Percentiles rank a stretch among this genome's conserved stretches.
Conservation (phyloP, 1,140 invertebrate species). For the Spodoptera litura region DNA sequence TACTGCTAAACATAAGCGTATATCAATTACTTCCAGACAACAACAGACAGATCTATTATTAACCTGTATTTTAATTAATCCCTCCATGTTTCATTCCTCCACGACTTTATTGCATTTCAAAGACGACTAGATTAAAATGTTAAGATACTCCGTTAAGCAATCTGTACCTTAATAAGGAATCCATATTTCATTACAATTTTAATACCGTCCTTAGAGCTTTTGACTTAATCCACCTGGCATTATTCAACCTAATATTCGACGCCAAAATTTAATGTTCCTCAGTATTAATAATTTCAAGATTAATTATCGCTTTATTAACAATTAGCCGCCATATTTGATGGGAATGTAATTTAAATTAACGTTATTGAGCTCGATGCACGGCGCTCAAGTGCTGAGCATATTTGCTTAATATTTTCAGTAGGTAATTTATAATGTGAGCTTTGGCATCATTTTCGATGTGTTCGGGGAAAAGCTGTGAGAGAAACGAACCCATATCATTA, state of each 20-base stretch:
- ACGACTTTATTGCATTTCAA: too few relatives aligned
- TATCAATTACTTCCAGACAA: too few relatives aligned
- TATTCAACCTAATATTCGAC: constrained; percentile 41
- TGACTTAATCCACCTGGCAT: constrained; percentile 32
- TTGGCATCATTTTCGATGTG: constrained; percentile 4
- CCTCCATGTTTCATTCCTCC: too few relatives aligned
- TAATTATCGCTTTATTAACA: constrained; percentile 60
- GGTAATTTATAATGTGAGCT: constrained; percentile 30
- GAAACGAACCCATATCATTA: not conserved
- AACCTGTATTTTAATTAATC: too few relatives aligned
- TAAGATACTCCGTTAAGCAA: not conserved
- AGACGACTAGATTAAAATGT: not conserved
- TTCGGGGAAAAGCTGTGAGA: not conserved
- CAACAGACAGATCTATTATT: too few relatives aligned
- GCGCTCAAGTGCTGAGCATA: constrained; percentile 57
- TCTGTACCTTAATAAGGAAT: not conserved
- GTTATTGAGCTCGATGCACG: constrained; percentile 57
- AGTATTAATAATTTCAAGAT: constrained; percentile 48
- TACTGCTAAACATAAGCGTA: too few relatives aligned
- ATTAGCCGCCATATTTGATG: constrained; percentile 58
- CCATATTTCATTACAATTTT: constrained; percentile 18
- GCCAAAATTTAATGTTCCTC: constrained; percentile 36
- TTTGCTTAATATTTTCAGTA: constrained; percentile 57
- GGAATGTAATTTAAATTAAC: constrained; percentile 64
- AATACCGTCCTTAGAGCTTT: constrained; percentile 19